These are phyloP conservation scores for Monomorium pharaonis DNA, from an alignment of 1,140 invertebrate genomes.

Conservation along the genomic window DNA sequence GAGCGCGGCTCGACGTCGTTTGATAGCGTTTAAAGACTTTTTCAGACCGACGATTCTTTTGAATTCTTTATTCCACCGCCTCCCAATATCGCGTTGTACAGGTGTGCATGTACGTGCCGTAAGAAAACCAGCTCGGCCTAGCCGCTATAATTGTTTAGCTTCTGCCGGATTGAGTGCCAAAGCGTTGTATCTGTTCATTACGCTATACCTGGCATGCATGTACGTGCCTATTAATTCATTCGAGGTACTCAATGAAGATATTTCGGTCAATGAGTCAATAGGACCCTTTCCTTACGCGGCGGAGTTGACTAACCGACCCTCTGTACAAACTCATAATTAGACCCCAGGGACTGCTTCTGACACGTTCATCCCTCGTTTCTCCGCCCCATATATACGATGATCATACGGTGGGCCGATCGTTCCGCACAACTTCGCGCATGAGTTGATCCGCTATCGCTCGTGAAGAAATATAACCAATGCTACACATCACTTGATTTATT, in stretches of 20 bases:
- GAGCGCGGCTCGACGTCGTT: neutral
- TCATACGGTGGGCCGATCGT: slow-evolving; percentile 56
- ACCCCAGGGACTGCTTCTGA: slow-evolving; percentile 83
- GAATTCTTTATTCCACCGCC: neutral
- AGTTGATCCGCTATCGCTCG: slow-evolving; percentile 64
- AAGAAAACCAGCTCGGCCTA: neutral
- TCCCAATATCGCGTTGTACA: neutral
- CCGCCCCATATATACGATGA: slow-evolving; percentile 68
- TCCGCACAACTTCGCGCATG: slow-evolving; percentile 56
- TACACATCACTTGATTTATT: slow-evolving; percentile 17
- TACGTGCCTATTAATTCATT: slow-evolving; percentile 75
- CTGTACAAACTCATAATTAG: slow-evolving; percentile 84
- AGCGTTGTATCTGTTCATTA: neutral
- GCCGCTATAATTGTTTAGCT: neutral
- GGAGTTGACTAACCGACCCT: slow-evolving; percentile 76
- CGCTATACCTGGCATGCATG: neutral
- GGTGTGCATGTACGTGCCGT: neutral
- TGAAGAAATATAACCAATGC: slow-evolving; percentile 50
- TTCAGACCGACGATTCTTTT: neutral
- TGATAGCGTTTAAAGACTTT: slow-evolving; percentile 26
- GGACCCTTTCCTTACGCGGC: slow-evolving; percentile 66
- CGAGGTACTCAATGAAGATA: slow-evolving; percentile 75
- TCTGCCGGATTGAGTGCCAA: neutral
- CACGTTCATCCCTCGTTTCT: slow-evolving; percentile 82
- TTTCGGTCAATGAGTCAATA: slow-evolving; percentile 78